Conservation (phyloP, 2,113 vertebrate genomes). For the Lamprologus tigripictilis region DNA sequence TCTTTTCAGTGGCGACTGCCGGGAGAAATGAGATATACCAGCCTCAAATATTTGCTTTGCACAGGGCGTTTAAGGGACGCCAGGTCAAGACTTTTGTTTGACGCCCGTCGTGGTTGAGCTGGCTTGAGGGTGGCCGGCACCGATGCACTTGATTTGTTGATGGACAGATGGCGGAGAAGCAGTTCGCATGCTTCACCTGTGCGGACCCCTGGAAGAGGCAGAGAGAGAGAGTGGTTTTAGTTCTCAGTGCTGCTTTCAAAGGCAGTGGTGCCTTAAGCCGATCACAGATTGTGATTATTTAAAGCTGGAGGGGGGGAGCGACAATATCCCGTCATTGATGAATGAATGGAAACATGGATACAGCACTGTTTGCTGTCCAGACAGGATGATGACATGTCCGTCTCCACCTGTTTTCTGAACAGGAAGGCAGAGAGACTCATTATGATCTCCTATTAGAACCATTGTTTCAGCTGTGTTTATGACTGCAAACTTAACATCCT, state of each 20-base stretch:
- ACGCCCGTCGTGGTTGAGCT: conserved; percentile 27
- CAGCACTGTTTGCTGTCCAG: not conserved
- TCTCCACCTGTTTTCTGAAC: not conserved
- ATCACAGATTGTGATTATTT: conserved; percentile 18
- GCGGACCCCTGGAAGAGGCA: conserved; percentile 22
- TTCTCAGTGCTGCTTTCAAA: not conserved
- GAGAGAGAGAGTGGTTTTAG: conserved; percentile 32
- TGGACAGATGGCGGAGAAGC: conserved; percentile 27
- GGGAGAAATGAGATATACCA: conserved; percentile 51
- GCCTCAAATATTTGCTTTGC: conserved; percentile 66
- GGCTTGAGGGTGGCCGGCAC: conserved; percentile 51
- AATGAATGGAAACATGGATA: not conserved
- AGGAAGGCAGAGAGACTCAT: not conserved
- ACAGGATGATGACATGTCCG: not conserved
- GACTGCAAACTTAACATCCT: not conserved
- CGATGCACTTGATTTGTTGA: conserved; percentile 37
- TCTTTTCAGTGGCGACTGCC: conserved; percentile 37
- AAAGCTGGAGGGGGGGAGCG: not conserved
- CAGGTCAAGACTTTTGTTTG: conserved; percentile 51
- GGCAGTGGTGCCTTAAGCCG: not conserved
- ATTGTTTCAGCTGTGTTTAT: not conserved
- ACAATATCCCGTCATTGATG: not conserved
- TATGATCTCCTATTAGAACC: not conserved
- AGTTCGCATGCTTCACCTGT: conserved; percentile 50
- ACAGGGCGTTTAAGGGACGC: conserved; percentile 19